Conservation (phyloP, 2,888 invertebrate species). For the Pristionchus entomophagus region DNA sequence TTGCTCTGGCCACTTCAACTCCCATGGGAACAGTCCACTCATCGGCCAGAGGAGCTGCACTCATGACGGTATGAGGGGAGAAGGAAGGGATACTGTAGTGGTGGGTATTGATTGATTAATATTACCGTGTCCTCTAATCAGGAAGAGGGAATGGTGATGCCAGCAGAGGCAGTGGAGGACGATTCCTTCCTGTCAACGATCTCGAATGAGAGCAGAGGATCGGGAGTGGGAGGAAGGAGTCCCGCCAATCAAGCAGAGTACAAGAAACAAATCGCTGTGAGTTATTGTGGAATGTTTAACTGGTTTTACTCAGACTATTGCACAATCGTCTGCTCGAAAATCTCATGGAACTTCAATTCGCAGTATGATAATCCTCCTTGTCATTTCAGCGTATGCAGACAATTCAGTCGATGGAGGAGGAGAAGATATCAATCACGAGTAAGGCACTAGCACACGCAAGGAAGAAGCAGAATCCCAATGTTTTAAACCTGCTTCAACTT, state of each 20-base stretch:
- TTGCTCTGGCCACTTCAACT: conserved; percentile 59
- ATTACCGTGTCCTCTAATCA: too few species aligned
- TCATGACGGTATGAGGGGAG: background rate
- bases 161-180: conserved; percentile 32
- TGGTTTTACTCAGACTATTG: background rate
- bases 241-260: conserved; percentile 31
- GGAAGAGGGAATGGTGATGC: conserved; percentile 6
- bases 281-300: background rate
- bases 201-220: conserved; percentile 25
- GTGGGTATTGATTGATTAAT: too few species aligned
- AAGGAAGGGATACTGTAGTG: too few species aligned
- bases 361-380: background rate
- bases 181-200: conserved; percentile 44
- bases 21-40: conserved; percentile 49
- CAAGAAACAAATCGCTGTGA: conserved; percentile 42
- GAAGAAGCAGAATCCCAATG: conserved; percentile 46
- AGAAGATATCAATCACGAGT: conserved; percentile 35
- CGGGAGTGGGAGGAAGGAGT: background rate
- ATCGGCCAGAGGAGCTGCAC: background rate
- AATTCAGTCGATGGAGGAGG: conserved; percentile 36
- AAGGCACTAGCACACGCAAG: conserved; percentile 35
- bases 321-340: background rate
- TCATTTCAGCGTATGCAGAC: conserved; percentile 22
- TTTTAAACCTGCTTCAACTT: too few species aligned
- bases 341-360: too few species aligned